phyloP scores from a whole-genome alignment of 2,888 invertebrate species.

The Yponomeuta sedellus region DNA sequence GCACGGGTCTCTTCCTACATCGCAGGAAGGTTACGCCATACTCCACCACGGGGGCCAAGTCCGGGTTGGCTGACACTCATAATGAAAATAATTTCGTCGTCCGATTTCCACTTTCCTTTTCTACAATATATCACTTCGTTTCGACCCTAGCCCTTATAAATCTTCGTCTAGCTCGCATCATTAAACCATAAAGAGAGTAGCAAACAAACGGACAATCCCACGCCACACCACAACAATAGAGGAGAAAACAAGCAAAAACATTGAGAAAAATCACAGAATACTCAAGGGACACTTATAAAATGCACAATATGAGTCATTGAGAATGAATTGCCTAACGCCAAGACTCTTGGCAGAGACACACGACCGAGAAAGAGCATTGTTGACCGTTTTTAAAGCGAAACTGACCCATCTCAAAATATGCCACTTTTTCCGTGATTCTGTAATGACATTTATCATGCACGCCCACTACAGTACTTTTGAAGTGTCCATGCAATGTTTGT shows the following conservation, averaged over 20 bases:
- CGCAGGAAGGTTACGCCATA: too few species aligned
- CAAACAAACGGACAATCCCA: slow-evolving; percentile 16
- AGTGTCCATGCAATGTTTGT: background rate
- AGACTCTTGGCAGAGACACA: slow-evolving; percentile 50
- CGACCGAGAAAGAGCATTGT: slow-evolving; percentile 22
- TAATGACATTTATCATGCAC: slow-evolving; percentile 40
- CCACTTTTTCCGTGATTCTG: slow-evolving; percentile 39
- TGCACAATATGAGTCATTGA: slow-evolving; percentile 53
- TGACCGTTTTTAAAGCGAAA: slow-evolving; percentile 16
- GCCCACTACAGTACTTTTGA: slow-evolving; percentile 14
- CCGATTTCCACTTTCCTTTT: background rate
- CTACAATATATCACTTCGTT: background rate
- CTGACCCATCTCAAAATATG: slow-evolving; percentile 41
- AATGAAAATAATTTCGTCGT: background rate
- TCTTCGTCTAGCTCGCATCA: slow-evolving; percentile 27
- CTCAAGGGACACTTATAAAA: slow-evolving; percentile 34
- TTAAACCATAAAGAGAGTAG: slow-evolving; percentile 38
- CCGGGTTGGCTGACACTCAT: too few species aligned
- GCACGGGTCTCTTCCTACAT: too few species aligned
- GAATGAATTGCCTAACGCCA: slow-evolving; percentile 58
- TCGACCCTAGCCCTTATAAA: background rate
- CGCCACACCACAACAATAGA: slow-evolving; percentile 34
- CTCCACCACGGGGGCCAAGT: too few species aligned
- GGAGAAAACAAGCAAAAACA: slow-evolving; percentile 41
- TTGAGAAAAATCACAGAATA: slow-evolving; percentile 44